Percentiles rank a stretch among this genome's conserved stretches.
phyloP scores from a whole-genome alignment of 1,140 invertebrate genomes.

The Nixonia krombeini region DNA sequence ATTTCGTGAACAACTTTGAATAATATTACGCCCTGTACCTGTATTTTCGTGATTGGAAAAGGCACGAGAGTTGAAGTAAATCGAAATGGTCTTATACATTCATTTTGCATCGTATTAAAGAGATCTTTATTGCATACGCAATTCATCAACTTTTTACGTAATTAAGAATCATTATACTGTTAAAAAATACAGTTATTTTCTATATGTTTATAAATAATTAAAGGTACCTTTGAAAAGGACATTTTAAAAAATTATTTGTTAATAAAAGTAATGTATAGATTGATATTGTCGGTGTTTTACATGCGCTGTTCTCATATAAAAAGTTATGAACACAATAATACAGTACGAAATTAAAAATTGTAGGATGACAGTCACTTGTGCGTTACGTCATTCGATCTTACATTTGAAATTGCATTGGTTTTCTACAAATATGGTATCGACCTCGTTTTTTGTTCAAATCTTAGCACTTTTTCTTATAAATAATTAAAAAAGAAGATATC shows the following conservation, averaged over 20 bases:
- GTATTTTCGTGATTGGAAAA: not conserved
- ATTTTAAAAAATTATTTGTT: not conserved
- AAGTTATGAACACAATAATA: too few relatives aligned
- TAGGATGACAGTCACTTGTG: not conserved
- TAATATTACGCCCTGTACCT: not conserved
- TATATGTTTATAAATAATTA: not conserved
- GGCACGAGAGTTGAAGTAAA: not conserved
- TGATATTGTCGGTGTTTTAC: not conserved
- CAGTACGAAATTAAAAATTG: not conserved
- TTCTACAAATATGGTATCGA: conserved; percentile 7
- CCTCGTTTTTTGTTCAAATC: conserved; percentile 13
- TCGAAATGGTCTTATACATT: too few relatives aligned
- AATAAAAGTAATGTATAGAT: not conserved
- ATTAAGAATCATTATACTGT: too few relatives aligned
- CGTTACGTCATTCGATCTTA: not conserved
- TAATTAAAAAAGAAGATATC: conserved; percentile 41
- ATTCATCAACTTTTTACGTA: too few relatives aligned
- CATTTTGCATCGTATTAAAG: too few relatives aligned
- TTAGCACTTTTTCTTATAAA: conserved; percentile 6
- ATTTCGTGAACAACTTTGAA: too few relatives aligned
- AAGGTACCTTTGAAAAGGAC: not conserved
- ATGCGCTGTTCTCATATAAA: not conserved
- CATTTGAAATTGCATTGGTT: not conserved
- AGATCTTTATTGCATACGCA: too few relatives aligned
- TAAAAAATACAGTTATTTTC: too few relatives aligned